A percentile compares a stretch with the other conserved stretches of the same genome.
These are phyloP conservation scores for Aricia agestis DNA, from an alignment of 1,140 invertebrate genomes.

Conservation along the genomic window DNA sequence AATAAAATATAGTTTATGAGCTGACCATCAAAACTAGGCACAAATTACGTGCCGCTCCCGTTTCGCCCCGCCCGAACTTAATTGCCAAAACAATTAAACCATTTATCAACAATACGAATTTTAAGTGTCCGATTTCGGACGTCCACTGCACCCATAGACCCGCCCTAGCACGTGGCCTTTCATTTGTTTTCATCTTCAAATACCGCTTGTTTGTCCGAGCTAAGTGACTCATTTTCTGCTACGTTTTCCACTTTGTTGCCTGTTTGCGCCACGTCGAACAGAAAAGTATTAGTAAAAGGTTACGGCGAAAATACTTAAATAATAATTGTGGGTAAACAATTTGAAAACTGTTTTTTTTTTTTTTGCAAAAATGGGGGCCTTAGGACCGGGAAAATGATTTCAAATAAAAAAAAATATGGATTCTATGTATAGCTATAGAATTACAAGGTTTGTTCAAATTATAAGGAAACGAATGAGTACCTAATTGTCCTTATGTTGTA, in stretches of 20 bases:
- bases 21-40: constrained; percentile 25
- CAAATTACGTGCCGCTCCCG: constrained; percentile 28
- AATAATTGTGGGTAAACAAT: no score
- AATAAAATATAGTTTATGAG: constrained; percentile 21
- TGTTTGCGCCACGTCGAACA: not conserved
- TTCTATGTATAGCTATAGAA: no score
- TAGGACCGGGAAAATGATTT: no score
- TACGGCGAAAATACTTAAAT: not conserved
- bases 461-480: no score
- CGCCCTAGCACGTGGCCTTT: constrained; percentile 39
- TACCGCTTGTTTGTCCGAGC: constrained; percentile 13
- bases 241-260: not conserved
- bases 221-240: not conserved
- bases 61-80: constrained; percentile 36
- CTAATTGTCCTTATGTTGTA: no score
- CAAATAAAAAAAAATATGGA: no score
- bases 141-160: constrained; percentile 38
- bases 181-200: constrained; percentile 46
- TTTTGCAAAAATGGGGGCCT: no score
- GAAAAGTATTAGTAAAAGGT: not conserved
- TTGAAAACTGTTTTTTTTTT: no score
- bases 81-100: constrained; percentile 69
- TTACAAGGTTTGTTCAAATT: no score
- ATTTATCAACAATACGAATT: constrained; percentile 67
- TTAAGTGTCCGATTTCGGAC: constrained; percentile 61